Evolutionary conservation across 1,140 invertebrate species (phyloP), one percentile per base, ranked within the genome.

Genomic region (Rhopalosiphum maidis): DNA sequence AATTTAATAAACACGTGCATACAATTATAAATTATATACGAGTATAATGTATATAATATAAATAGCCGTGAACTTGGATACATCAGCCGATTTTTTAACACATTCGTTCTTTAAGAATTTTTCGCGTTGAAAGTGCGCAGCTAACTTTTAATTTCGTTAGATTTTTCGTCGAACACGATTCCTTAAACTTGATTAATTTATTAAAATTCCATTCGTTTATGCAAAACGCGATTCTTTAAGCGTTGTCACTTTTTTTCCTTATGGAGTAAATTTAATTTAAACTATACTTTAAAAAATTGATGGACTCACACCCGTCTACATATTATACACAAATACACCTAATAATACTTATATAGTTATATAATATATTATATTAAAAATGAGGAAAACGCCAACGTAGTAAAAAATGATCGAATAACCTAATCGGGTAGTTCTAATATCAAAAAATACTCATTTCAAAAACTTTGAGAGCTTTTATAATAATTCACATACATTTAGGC

Each of bases 171-270:
- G 15, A 35, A 77, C 60, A n/a, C 30, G 60, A n/a, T 77, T 77
- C 60, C 21, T 77, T 77, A 35, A 77, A 77, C 60, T 77, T 35
- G 18, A 35, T 15, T 15, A 77, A 77, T 77, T 77, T 77, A n/a
- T 77, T 77, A 77, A 77, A 77, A 77, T 77, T 77, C 60, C 30
- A 77, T 77, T 77, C 60, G 60, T 21, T 77, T 77, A n/a, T n/a
- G 18, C 18, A 77, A n/a, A 77, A 77, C 15, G 15, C 60, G 60
- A n/a, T n/a, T n/a, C 60, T 77, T 18, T n/a, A 77, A 77, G 30
- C 30, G 15, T 77, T 77, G 30, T 77, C 30, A 77, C 60, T 18
- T 77, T n/a, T 77, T 68, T 18, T n/a, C 30, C 30, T 77, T 18
- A 1, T 8, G 30, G 15, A 68, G 2, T 68, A 68, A 68, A 68